phyloP scores from a whole-genome alignment of 2,888 invertebrate species.

The Zygaena filipendulae region DNA sequence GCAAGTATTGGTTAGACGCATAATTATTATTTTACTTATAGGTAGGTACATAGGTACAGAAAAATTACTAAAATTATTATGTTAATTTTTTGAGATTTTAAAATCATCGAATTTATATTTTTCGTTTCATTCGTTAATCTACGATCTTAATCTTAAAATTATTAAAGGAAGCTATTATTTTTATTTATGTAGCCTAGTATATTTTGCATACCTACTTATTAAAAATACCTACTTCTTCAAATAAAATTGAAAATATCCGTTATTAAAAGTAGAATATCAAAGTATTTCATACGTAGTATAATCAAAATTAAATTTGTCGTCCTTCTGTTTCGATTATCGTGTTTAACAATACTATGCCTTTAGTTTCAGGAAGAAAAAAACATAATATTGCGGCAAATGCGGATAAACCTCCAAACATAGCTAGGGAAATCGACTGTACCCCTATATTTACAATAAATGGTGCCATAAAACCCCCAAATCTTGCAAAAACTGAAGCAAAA shows the following conservation, averaged over 20 bases:
- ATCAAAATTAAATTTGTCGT: conserved; percentile 2
- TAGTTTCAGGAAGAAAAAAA: conserved; percentile 49
- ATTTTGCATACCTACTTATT: too few relatives aligned
- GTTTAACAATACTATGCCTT: conserved; percentile 40
- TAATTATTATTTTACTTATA: too few relatives aligned
- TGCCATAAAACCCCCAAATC: conserved; percentile 75
- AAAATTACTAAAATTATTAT: too few relatives aligned
- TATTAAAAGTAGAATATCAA: too few relatives aligned
- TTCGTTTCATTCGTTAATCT: too few relatives aligned
- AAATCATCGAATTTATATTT: too few relatives aligned
- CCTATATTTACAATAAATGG: conserved; percentile 73
- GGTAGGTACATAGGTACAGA: too few relatives aligned
- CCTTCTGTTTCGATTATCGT: conserved; percentile 24
- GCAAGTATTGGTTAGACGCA: too few relatives aligned
- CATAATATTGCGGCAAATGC: conserved; percentile 40
- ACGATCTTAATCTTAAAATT: neutral
- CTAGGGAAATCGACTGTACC: conserved; percentile 43
- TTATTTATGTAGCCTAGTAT: neutral
- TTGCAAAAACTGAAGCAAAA: conserved; percentile 74
- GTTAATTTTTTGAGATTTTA: too few relatives aligned
- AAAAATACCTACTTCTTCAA: too few relatives aligned
- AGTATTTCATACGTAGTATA: too few relatives aligned
- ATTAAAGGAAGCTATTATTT: neutral
- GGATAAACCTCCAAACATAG: conserved; percentile 41
- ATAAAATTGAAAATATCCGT: too few relatives aligned